phyloP scores from a whole-genome alignment of 1,140 invertebrate species.

The Lepidurus packardi region DNA sequence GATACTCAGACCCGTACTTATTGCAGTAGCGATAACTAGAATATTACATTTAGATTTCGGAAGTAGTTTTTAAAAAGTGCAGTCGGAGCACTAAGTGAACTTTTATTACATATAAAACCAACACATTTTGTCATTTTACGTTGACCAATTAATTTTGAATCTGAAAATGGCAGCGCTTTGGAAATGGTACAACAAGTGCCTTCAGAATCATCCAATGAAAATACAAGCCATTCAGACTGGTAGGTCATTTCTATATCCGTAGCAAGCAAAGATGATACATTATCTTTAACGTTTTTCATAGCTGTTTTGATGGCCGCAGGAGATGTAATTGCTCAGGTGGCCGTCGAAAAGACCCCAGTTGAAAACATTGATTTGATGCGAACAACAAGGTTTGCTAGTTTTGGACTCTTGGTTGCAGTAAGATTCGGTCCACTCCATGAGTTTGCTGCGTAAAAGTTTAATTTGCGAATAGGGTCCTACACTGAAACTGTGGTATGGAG shows the following conservation, averaged over 20 bases:
- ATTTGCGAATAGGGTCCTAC: conserved; percentile 55
- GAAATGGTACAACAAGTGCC: conserved; percentile 32
- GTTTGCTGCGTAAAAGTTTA: conserved; percentile 29
- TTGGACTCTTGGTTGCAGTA: conserved; percentile 50
- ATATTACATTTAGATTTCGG: no score
- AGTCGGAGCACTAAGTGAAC: no score
- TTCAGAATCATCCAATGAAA: conserved; percentile 29
- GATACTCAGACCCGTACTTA: no score
- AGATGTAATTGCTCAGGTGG: conserved; percentile 53
- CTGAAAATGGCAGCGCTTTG: background rate
- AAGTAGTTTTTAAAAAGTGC: no score
- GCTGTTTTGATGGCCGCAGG: conserved; percentile 54
- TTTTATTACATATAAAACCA: no score
- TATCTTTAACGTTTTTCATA: conserved; percentile 37
- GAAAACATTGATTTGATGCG: conserved; percentile 47
- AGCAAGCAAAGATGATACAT: background rate
- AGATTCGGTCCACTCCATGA: conserved; percentile 39
- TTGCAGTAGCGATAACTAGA: no score
- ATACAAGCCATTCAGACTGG: conserved; percentile 33
- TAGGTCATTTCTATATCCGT: background rate
- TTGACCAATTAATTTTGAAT: no score
- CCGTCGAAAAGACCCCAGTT: conserved; percentile 49
- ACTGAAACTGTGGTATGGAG: conserved; percentile 62
- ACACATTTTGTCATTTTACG: no score
- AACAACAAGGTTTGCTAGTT: conserved; percentile 48